A percentile compares a stretch with the other conserved stretches of the same genome.
phyloP scores from a whole-genome alignment of 2,797 vertebrate species.

The Alectoris magna region DNA sequence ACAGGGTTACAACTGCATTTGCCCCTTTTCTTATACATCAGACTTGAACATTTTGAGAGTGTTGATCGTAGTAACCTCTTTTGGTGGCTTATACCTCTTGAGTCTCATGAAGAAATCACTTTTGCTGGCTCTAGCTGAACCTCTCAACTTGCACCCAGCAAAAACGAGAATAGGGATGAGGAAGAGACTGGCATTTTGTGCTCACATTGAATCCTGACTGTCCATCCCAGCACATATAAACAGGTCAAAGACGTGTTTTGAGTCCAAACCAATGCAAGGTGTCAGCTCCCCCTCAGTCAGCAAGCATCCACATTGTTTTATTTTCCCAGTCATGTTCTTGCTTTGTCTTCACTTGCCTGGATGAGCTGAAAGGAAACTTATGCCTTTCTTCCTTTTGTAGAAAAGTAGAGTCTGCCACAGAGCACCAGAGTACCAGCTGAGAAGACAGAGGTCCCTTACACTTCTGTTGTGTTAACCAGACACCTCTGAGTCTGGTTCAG shows the following conservation, averaged over 20 bases:
- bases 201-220: not conserved
- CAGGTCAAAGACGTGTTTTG: not conserved
- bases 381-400: not conserved
- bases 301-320: not conserved
- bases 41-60: not conserved
- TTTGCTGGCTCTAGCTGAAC: not conserved
- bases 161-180: not conserved
- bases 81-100: not conserved
- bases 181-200: not conserved
- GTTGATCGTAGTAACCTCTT: not conserved
- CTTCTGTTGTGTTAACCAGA: not conserved
- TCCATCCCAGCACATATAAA: accelerated
- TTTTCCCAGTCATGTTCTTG: not conserved
- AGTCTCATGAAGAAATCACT: not conserved
- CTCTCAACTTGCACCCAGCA: not conserved
- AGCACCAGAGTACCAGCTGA: accelerated
- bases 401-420: not conserved
- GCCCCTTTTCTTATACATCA: not conserved
- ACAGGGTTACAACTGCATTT: not conserved
- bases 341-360: not conserved
- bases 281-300: not conserved
- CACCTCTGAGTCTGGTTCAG: not conserved
- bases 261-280: not conserved
- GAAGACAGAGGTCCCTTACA: not conserved
- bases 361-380: not conserved